Conservation (phyloP, 2,888 invertebrate genomes). For the Amiota mariae region DNA sequence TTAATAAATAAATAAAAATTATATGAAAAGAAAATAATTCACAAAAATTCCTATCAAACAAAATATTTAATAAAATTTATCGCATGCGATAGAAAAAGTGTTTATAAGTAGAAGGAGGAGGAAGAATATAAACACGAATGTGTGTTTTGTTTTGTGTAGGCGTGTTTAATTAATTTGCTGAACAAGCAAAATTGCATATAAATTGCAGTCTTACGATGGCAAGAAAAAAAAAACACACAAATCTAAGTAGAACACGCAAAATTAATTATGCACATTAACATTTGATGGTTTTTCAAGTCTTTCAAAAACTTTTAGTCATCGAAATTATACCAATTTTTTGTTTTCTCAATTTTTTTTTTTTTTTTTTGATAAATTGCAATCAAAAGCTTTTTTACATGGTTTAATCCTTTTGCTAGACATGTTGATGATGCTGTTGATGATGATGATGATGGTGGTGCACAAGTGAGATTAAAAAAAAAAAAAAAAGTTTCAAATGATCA, state of each 20-base stretch:
- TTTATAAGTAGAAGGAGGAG: too few species aligned
- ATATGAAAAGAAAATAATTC: neutral
- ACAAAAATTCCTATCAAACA: neutral
- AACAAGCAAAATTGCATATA: neutral
- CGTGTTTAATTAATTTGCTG: constrained; percentile 2
- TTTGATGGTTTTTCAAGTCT: constrained; percentile 3
- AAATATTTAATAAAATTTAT: constrained; percentile 6
- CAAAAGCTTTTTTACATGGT: constrained; percentile 21
- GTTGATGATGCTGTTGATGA: too few species aligned
- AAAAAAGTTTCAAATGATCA: constrained; percentile 15
- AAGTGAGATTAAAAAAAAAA: constrained; percentile 3
- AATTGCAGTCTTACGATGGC: neutral
- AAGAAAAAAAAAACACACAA: neutral
- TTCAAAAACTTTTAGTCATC: neutral
- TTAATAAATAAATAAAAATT: neutral
- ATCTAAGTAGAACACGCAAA: constrained; percentile 16
- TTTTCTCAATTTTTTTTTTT: constrained; percentile 5
- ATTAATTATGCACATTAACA: constrained; percentile 23
- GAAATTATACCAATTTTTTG: neutral
- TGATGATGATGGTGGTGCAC: too few species aligned
- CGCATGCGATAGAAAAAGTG: neutral
- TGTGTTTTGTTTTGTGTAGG: constrained; percentile 19
- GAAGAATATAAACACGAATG: too few species aligned
- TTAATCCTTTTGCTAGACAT: constrained; percentile 13
- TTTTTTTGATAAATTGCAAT: constrained; percentile 22